Evolutionary conservation across 2,113 vertebrate genomes (phyloP), one percentile per base, ranked within the genome.

Genomic region (Alethe diademata): DNA sequence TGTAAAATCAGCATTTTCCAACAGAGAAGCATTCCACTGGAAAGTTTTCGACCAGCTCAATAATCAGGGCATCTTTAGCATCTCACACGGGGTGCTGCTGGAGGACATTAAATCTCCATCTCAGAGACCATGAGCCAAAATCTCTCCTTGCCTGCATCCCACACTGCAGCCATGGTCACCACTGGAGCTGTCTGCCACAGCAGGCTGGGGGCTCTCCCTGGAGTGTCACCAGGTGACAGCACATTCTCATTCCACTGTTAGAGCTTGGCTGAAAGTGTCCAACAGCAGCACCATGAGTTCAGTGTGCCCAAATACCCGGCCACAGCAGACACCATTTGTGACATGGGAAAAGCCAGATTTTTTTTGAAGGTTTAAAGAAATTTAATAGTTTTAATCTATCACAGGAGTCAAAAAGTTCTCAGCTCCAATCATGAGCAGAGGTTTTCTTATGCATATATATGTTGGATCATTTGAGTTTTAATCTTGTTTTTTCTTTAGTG

Each of bases 1-100:
- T 90, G 86, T 83, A 92, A 83, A 88, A 92, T 94, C 90, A 94
- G 85, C 86, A 38, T 94, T 93, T 93, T 97, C 90, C 88, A 83
- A 51, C 23, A 66, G 75, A 76, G 62, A 25, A 79, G 57, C 48
- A 12, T 88, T 96, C 64, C 86, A 51, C 72, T 66, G 56, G 79
- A 95, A 95, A 79, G 36, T 67, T 70, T 81, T 86, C 75, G 67
- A 74, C 33, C 64, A 70, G 56, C 35, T 90, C 42, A 87, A 75
- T 22, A 81, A 69, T 64, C 70, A n/a, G 66, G 66, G 42, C 38
- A 88, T 87, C 89, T 91, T 95, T 61, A 92, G 78, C n/a, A 76
- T 82, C 89, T 81, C 53, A 40, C 40, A 65, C 5, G 72, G 66
- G 54, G 20, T 45, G 16, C 53, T 89, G 65, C 35, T 72, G 66